These are phyloP conservation scores for Drosophila murphyi DNA, from an alignment of 1,140 invertebrate species.

Conservation along the genomic window DNA sequence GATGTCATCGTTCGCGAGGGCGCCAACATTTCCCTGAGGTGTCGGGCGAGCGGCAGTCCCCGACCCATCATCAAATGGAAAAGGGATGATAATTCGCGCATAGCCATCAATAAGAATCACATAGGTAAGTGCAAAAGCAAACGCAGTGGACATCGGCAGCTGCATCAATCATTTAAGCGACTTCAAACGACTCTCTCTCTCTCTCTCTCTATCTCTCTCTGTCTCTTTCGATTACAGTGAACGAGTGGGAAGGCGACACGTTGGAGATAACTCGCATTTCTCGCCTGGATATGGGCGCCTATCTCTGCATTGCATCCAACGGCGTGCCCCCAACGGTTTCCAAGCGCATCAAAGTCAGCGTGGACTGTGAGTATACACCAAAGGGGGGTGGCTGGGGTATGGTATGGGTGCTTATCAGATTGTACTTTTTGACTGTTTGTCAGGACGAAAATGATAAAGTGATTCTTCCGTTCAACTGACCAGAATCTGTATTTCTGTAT, in stretches of 20 bases:
- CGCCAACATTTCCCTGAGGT: conserved; percentile 93
- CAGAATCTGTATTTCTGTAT: not conserved
- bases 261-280: conserved; percentile 94
- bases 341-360: conserved; percentile 96
- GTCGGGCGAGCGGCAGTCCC: conserved; percentile 95
- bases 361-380: conserved; percentile 92
- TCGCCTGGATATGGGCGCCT: conserved; percentile 95
- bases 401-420: not conserved
- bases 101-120: conserved; percentile 93
- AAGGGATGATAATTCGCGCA: conserved; percentile 93
- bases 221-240: conserved; percentile 86
- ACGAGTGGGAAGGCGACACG: conserved; percentile 92
- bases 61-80: conserved; percentile 95
- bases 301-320: conserved; percentile 92
- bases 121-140: conserved; percentile 87
- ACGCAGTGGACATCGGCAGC: conserved; percentile 9
- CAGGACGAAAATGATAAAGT: conserved; percentile 41
- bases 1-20: conserved; percentile 97
- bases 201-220: not conserved
- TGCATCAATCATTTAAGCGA: conserved; percentile 76
- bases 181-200: not conserved
- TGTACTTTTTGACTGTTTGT: conserved; percentile 17
- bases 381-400: no score
- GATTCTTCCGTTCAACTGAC: conserved; percentile 10
- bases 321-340: conserved; percentile 92